Evolutionary conservation across 2,113 vertebrate genomes (phyloP).

Genomic region (Platichthys stellatus): DNA sequence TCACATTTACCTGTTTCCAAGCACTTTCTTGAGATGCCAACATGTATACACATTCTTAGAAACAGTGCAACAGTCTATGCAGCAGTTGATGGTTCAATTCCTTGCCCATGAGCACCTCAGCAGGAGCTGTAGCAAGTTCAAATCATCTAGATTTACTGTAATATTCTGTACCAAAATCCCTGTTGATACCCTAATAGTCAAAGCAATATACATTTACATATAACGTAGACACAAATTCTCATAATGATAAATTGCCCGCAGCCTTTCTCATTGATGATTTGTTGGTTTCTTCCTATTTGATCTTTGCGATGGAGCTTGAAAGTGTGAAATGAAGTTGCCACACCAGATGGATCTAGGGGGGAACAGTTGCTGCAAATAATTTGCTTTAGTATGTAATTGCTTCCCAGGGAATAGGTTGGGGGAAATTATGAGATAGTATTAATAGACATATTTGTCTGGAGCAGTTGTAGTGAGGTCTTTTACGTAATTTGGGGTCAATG

Average conservation of each 20-base stretch:
- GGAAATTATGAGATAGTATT: slow-evolving; percentile 13
- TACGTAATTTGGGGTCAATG: not conserved
- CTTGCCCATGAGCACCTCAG: not conserved
- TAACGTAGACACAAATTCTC: not conserved
- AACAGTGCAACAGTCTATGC: not conserved
- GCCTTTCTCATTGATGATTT: slow-evolving; percentile 11
- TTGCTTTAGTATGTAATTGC: slow-evolving; percentile 32
- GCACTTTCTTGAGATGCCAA: too few relatives aligned
- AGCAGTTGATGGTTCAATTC: not conserved
- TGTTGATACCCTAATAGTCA: not conserved
- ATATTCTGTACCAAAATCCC: not conserved
- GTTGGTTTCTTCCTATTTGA: slow-evolving; percentile 33
- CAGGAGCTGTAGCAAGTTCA: not conserved
- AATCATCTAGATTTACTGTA: not conserved
- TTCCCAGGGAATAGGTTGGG: slow-evolving; percentile 11
- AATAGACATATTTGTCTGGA: slow-evolving; percentile 13
- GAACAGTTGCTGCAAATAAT: slow-evolving; percentile 31
- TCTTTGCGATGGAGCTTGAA: slow-evolving; percentile 35
- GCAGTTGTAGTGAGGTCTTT: not conserved
- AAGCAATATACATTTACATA: not conserved
- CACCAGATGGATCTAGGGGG: slow-evolving; percentile 29
- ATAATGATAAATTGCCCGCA: slow-evolving; percentile 1
- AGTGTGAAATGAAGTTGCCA: slow-evolving; percentile 52
- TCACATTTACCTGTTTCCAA: too few relatives aligned
- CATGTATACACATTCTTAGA: not conserved